Evolutionary conservation across 2,113 vertebrate genomes (phyloP), one percentile per base, ranked within the genome.

Genomic region (Eptesicus fuscus): DNA sequence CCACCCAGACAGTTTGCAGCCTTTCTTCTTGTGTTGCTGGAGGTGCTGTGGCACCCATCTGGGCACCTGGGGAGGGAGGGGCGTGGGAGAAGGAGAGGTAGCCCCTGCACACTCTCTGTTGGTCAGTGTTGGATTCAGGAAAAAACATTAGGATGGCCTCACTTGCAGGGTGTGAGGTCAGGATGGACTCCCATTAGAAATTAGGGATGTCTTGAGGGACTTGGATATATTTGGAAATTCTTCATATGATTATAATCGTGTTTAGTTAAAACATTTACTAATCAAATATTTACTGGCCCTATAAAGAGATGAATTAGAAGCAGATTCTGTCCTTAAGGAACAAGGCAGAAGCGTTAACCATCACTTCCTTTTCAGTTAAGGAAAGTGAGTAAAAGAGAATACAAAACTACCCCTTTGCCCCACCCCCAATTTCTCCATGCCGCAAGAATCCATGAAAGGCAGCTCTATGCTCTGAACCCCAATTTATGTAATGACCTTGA

Each of bases 11-110:
- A 80, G 67, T 90, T 95, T 61, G 88, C 83, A 77, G 51, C 63
- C 69, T 80, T 59, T 80, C 73, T 93, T 9, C 32, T 30, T 44
- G 18, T 4, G 2, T 28, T 51, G 83, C 49, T 42, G 16, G 87
- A 89, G 79, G 93, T 91, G 20, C 73, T 94, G 71, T 23, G 42
- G 61, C 25, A 42, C 44, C 47, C 76, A 59, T 91, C 94, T 94
- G 91, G 47, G 87, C 42, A 51, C 51, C 51, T 20, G 47, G n/a
- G 63, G 59, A 76, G n/a, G 63, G 59, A 76, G 53, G 35, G 40
- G 40, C 23, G 13, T 1, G 2, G 20, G 40, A 14, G 47, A 44
- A 80, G 37, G 69, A 20, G 53, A 61, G 56, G 22, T 42, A 80
- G 71, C 0, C 1, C 22, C n/a, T 37, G 2, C 0, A 17, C 0